Conservation (phyloP, 2,797 vertebrate species). For the Protosalanx chinensis region DNA sequence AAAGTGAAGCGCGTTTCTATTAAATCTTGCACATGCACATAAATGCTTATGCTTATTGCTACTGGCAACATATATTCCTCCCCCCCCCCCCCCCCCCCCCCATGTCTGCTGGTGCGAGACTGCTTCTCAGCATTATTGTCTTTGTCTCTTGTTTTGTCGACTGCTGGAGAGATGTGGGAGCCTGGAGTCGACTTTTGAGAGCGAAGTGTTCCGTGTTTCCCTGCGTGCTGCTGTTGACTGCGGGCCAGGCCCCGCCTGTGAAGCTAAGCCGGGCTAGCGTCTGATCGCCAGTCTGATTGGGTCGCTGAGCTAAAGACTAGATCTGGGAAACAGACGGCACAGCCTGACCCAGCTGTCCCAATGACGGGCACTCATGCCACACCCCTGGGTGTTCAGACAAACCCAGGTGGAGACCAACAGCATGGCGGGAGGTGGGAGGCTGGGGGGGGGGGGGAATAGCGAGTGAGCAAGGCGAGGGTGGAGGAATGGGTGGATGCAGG, state of each 20-base stretch:
- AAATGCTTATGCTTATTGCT: too few species aligned
- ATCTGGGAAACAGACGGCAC: conserved; percentile 53
- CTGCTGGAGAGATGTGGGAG: not conserved
- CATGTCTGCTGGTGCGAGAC: conserved; percentile 28
- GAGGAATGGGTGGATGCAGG: too few species aligned
- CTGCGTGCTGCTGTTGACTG: conserved; percentile 40
- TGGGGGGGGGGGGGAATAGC: not conserved
- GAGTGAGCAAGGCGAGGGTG: not conserved
- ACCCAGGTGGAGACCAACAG: conserved; percentile 19
- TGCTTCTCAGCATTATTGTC: not conserved
- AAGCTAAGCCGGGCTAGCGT: conserved; percentile 42
- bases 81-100: conserved; percentile 4
- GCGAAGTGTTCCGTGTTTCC: conserved; percentile 31
- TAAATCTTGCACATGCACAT: too few species aligned
- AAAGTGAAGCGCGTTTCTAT: not conserved
- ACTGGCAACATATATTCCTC: not conserved
- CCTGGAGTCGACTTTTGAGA: conserved; percentile 22
- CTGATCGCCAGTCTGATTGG: conserved; percentile 53
- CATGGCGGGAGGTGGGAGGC: not conserved
- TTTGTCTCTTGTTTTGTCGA: not conserved
- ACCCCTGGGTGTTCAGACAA: conserved; percentile 49
- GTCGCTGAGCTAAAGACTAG: conserved; percentile 55
- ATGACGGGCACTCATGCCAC: conserved; percentile 44
- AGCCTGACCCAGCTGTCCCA: conserved; percentile 57
- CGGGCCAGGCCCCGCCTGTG: conserved; percentile 46